Evolutionary conservation across 2,797 vertebrate species (phyloP).

Genomic region (Sebastes taczanowskii): DNA sequence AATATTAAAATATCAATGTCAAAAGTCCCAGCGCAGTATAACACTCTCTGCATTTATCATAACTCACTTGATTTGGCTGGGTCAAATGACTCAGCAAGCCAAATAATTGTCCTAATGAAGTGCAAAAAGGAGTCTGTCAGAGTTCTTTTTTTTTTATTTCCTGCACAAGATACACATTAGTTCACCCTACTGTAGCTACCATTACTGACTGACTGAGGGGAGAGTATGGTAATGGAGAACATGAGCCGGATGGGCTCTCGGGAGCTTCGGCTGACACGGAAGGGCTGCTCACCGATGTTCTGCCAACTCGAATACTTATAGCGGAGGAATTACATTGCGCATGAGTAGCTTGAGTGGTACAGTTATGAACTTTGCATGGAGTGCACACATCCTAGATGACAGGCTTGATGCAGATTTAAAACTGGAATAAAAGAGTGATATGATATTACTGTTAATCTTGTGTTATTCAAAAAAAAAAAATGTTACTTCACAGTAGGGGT

Average conservation of each 20-base stretch:
- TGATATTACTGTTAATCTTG: conserved; percentile 29
- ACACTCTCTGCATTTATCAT: conserved; percentile 52
- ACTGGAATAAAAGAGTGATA: conserved; percentile 19
- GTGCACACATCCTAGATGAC: conserved; percentile 19
- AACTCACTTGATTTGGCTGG: conserved; percentile 61
- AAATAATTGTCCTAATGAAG: conserved; percentile 80
- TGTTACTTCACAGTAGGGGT: conserved; percentile 2
- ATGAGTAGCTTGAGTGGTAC: conserved; percentile 65
- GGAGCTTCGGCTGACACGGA: conserved; percentile 71
- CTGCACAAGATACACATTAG: conserved; percentile 56
- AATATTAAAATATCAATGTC: conserved; percentile 14
- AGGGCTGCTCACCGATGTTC: conserved; percentile 64
- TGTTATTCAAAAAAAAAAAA: conserved; percentile 19
- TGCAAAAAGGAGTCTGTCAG: conserved; percentile 69
- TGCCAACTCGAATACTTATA: conserved; percentile 73
- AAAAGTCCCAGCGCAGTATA: conserved; percentile 28
- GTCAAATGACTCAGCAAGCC: conserved; percentile 75
- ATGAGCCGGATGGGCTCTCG: conserved; percentile 57
- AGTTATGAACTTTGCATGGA: conserved; percentile 46
- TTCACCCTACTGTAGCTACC: conserved; percentile 56
- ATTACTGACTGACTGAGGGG: conserved; percentile 54
- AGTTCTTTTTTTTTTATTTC: conserved; percentile 17
- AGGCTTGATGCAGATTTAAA: conserved; percentile 21
- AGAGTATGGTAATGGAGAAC: conserved; percentile 67
- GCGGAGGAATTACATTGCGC: conserved; percentile 57